Base-by-base conservation (phyloP, 2,888 invertebrate genomes). In the Malachius bipustulatus region DNA sequence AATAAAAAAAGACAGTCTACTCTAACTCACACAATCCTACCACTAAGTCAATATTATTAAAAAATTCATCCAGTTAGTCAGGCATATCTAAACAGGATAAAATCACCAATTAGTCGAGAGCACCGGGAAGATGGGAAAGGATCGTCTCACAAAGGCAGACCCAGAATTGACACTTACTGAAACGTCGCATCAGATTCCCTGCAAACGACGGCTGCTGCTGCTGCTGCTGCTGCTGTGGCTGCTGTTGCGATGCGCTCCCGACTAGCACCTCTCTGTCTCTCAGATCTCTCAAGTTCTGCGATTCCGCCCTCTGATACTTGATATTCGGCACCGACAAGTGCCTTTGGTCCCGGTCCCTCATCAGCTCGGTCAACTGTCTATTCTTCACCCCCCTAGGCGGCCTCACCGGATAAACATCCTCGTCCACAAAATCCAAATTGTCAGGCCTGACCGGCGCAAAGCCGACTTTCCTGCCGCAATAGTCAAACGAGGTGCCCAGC, bases 271-370 rank as follows among this genome's bases (percentile, higher is more conserved):
- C 69, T 54, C 64, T 65, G 51, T 67, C 66, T 58, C 77, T 66
- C 50, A 71, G 63, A 56, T 71, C 75, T 53, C 64, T 65, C 49
- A 65, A 55, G 41, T 59, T 59, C 45, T 55, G 56, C 47, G 64
- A 63, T 45, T 73, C 72, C 49, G 64, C 63, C 52, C 65, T 64
- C 44, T 57, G 62, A 53, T 64, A 69, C 59, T 80, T 82, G 46
- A 77, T 75, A 65, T 82, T 82, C 13, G 84, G 83, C 53, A 82
- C 82, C 8, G 83, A 82, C 47, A 82, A 69, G 50, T 82, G 64
- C 34, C 82, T 69, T 55, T 75, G 75, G 55, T 82, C 77, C 45
- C 76, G 62, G 51, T 67, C 68, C 38, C 67, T 68, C 2, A 36
- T 38, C 48, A 47, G 26, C 52, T 49, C 43, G 52, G 60, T 38